Conservation (phyloP, 1,140 invertebrate species). For the Drosophila auraria region DNA sequence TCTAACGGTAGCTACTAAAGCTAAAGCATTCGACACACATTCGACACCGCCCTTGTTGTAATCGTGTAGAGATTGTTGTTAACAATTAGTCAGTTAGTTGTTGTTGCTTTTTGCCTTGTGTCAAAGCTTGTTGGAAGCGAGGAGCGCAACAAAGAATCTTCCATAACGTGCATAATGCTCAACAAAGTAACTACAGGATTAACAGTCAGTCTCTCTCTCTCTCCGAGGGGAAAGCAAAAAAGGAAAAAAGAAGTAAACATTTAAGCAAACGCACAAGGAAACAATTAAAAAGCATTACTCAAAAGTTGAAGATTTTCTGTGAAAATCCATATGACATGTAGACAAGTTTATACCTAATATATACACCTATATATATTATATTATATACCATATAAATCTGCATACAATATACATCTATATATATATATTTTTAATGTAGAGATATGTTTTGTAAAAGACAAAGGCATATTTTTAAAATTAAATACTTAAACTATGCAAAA, state of each 20-base stretch:
- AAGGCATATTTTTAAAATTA: slow-evolving; percentile 83
- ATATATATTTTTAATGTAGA: slow-evolving; percentile 82
- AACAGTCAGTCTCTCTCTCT: slow-evolving; percentile 21
- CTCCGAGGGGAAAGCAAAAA: slow-evolving; percentile 38
- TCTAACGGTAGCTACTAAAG: slow-evolving; percentile 31
- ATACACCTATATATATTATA: slow-evolving; percentile 64
- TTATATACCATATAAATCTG: slow-evolving; percentile 72
- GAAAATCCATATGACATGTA: slow-evolving; percentile 82
- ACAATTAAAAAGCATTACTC: slow-evolving; percentile 79
- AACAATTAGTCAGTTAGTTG: slow-evolving; percentile 64
- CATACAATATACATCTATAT: slow-evolving; percentile 66
- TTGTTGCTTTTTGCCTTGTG: slow-evolving; percentile 60
- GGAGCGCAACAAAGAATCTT: slow-evolving; percentile 65
- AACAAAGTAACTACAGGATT: slow-evolving; percentile 57
- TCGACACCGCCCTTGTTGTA: slow-evolving; percentile 32
- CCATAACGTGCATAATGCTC: slow-evolving; percentile 73
- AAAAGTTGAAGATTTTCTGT: slow-evolving; percentile 83
- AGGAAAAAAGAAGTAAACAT: slow-evolving; percentile 17
- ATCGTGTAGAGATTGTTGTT: slow-evolving; percentile 64
- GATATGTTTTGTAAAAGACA: slow-evolving; percentile 82
- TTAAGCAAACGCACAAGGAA: slow-evolving; percentile 64
- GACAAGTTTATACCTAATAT: slow-evolving; percentile 78
- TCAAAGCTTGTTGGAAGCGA: slow-evolving; percentile 40
- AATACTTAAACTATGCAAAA: slow-evolving; percentile 59
- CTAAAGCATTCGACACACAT: slow-evolving; percentile 29